Base-by-base conservation (phyloP, 2,797 vertebrate genomes). In the Acanthiza pusilla region DNA sequence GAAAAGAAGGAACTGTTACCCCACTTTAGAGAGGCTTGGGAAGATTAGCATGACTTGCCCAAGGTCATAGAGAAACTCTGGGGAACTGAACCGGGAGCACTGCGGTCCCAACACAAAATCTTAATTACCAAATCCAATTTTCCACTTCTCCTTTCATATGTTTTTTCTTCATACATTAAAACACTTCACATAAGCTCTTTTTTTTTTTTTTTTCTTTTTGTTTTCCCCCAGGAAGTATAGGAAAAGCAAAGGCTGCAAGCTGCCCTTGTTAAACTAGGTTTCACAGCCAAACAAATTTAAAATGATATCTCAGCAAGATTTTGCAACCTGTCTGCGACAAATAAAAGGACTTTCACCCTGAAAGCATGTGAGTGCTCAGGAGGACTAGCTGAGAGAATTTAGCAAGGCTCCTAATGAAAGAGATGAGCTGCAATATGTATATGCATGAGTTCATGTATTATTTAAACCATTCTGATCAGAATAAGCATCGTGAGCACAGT, bases 381-480 rank as follows among this genome's bases (percentile, higher is more conserved):
- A 91, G 62, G 88, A 80, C 58, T 89, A 89, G 62, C 55, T 85
- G 57, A 74, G 57, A 84, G 82, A 92, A 73, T 93, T 95, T 95
- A 97, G 79, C 29, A 84, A 82, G 71, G 67, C 34, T 78, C 45
- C 89, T 89, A 96, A 94, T 79, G 91, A 96, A 97, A 94, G 48
- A 78, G 82, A 92, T 94, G 89, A 94, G 73, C 94, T 94, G 78
- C 96, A 94, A 66, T 95, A 96, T 96, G 83, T 96, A 91, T 91
- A 94, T 88, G 38, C 77, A 80, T 91, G 95, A 94, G 51, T 72
- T 97, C 93, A 96, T 97, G 91, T 95, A 97, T 97, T 97, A 97
- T 98, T 97, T 97, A 98, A 95, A 58, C 43, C 62, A 88, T 85
- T 96, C 72, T 88, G 93, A 97, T 97, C 95, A 95, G 80, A 95